Evolutionary conservation across 2,113 vertebrate species (phyloP), one percentile per base, ranked within the genome.

Genomic region (Sapayoa aenigma): DNA sequence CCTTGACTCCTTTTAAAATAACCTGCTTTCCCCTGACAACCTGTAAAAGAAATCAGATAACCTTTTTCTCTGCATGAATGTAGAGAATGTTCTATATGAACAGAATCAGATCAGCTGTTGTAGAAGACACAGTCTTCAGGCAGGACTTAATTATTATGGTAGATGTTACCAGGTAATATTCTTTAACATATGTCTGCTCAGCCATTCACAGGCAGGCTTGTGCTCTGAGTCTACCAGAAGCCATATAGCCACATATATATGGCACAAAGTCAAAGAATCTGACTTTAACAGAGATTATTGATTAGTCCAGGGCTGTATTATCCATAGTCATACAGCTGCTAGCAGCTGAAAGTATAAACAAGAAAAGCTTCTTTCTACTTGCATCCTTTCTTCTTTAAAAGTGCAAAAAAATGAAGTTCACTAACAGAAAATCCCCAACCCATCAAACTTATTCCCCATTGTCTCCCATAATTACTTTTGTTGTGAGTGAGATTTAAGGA

Each of bases 141-240:
- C 68, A 78, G 85, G 50, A 77, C 84, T 60, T 88, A 55, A 71
- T 87, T 71, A 42, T 93, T 63, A 63, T 41, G 82, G 68, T 75
- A 96, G 82, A 74, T 91, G 82, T 92, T 90, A 59, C 23, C 75
- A 92, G 81, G 72, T 94, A 69, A 67, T 90, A 28, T 46, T 67
- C 44, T 56, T 91, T 75, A 92, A 90, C 52, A 84, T 90, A 80
- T 16, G 59, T 93, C 86, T 90, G 12, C 63, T 90, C 72, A 90
- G 67, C 30, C 39, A 22, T 56, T 92, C 76, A 35, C 0, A 8
- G 75, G 25, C 23, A 74, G 46, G 33, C n/a, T 56, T 27, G 44
- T 90, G 41, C 63, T 46, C 59, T 41, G 46, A 74, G 56, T 23
- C 47, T 47, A 60, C 16, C 47, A 60, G 65, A 90, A 86, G 35